A percentile compares a stretch with the other conserved stretches of the same genome.
Evolutionary conservation across 2,888 invertebrate genomes (phyloP).

Genomic region (Theristus sp.): DNA sequence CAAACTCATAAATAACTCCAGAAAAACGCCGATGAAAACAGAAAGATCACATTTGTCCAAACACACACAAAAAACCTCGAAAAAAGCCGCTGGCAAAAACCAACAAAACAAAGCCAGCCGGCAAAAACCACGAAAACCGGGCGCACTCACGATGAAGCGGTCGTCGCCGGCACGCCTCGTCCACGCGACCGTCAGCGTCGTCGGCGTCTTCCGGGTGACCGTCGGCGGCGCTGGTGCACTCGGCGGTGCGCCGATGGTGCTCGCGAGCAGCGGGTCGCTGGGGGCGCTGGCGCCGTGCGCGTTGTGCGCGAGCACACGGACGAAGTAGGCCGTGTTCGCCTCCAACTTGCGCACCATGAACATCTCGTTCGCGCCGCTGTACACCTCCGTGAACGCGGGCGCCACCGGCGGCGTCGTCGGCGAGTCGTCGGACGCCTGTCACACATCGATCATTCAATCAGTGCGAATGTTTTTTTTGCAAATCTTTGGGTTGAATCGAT

Average conservation of each 20-base stretch:
- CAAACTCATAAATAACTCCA: no score
- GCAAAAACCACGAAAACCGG: no score
- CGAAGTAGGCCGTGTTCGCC: constrained; percentile 33
- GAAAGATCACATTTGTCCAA: no score
- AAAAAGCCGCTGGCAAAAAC: no score
- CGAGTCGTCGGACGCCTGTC: no score
- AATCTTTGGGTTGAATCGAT: not conserved
- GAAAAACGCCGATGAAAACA: no score
- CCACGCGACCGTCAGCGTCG: constrained; percentile 53
- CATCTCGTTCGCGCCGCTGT: constrained; percentile 56
- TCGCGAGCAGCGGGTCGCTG: not conserved
- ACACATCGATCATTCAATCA: not conserved
- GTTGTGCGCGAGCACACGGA: not conserved
- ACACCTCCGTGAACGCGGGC: constrained; percentile 36
- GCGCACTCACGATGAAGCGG: constrained; percentile 46
- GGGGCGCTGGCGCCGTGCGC: not conserved
- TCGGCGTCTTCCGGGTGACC: constrained; percentile 13
- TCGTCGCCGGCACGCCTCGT: constrained; percentile 53
- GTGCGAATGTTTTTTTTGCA: not conserved
- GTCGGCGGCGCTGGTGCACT: not conserved
- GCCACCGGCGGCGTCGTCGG: not conserved
- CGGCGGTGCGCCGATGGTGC: not conserved
- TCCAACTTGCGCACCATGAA: constrained; percentile 57
- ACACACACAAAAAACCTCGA: no score
- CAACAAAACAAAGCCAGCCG: no score